Percentiles rank a stretch among this genome's conserved stretches.
These are phyloP conservation scores for Ennomos fuscantarius DNA, from an alignment of 2,888 invertebrate genomes.

Conservation along the genomic window DNA sequence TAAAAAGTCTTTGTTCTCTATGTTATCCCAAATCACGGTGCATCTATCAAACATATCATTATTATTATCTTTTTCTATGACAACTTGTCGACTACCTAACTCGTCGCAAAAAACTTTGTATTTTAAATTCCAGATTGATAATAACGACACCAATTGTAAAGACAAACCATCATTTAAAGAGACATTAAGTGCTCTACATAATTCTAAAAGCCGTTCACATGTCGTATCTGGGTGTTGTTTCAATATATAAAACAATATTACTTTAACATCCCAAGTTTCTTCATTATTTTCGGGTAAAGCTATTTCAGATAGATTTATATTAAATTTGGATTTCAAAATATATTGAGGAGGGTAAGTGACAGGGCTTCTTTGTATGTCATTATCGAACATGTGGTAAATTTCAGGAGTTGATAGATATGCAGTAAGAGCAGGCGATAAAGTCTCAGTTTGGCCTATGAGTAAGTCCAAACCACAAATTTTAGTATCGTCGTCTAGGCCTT, in stretches of 20 bases:
- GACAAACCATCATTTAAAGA: constrained; percentile 72
- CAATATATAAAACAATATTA: constrained; percentile 73
- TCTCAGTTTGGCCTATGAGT: constrained; percentile 66
- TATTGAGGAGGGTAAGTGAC: constrained; percentile 70
- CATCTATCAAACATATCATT: constrained; percentile 63
- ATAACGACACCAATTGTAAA: constrained; percentile 69
- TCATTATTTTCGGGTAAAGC: constrained; percentile 73
- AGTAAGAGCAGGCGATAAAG: constrained; percentile 56
- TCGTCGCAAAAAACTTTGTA: constrained; percentile 66
- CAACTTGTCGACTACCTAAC: constrained; percentile 60
- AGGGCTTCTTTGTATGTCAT: constrained; percentile 56
- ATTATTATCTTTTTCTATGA: constrained; percentile 62
- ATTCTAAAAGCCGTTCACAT: constrained; percentile 62
- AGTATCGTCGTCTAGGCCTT: constrained; percentile 50
- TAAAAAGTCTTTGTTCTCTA: constrained; percentile 69
- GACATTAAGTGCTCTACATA: constrained; percentile 71
- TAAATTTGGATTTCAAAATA: constrained; percentile 72
- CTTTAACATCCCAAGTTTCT: constrained; percentile 79
- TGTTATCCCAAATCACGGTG: constrained; percentile 71
- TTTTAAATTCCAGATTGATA: constrained; percentile 73
- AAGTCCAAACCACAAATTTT: constrained; percentile 58
- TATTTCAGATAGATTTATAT: constrained; percentile 73
- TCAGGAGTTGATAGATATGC: constrained; percentile 60
- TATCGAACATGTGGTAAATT: constrained; percentile 59
- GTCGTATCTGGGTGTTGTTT: constrained; percentile 65